Conservation (phyloP, 2,797 vertebrate genomes). For the Apogon hyalosoma region DNA sequence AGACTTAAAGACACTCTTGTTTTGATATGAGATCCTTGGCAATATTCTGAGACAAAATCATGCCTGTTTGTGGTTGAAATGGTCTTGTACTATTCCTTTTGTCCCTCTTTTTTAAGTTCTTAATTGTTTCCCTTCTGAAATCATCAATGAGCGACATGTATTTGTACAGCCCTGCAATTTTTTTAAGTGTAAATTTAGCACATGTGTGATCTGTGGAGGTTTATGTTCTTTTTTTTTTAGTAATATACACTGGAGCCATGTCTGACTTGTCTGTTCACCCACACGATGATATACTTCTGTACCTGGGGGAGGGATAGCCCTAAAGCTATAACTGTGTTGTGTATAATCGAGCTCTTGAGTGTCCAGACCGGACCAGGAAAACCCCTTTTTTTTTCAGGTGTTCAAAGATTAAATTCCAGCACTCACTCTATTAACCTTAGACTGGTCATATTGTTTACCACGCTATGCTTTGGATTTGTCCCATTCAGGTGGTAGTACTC, state of each 20-base stretch:
- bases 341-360: constrained; percentile 57
- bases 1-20: constrained; percentile 75
- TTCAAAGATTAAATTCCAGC: constrained; percentile 46
- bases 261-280: constrained; percentile 76
- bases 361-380: constrained; percentile 65
- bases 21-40: constrained; percentile 84
- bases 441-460: constrained; percentile 47
- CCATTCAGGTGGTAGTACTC: constrained; percentile 52
- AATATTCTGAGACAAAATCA: constrained; percentile 80
- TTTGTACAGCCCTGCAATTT: constrained; percentile 83
- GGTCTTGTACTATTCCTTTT: constrained; percentile 66
- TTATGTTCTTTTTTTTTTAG: constrained; percentile 75
- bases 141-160: constrained; percentile 61
- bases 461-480: constrained; percentile 52
- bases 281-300: constrained; percentile 66
- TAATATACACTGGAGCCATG: constrained; percentile 88
- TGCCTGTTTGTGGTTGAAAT: constrained; percentile 79
- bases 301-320: constrained; percentile 51
- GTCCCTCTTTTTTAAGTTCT: constrained; percentile 35
- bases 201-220: constrained; percentile 82
- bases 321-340: constrained; percentile 55
- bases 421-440: constrained; percentile 43
- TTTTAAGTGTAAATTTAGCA: constrained; percentile 83
- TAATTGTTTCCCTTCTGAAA: constrained; percentile 67
- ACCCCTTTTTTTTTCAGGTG: constrained; percentile 41